A percentile compares a stretch with the other conserved stretches of the same genome.
Conservation (phyloP, 2,797 vertebrate genomes). For the Spinus olivaceus region DNA sequence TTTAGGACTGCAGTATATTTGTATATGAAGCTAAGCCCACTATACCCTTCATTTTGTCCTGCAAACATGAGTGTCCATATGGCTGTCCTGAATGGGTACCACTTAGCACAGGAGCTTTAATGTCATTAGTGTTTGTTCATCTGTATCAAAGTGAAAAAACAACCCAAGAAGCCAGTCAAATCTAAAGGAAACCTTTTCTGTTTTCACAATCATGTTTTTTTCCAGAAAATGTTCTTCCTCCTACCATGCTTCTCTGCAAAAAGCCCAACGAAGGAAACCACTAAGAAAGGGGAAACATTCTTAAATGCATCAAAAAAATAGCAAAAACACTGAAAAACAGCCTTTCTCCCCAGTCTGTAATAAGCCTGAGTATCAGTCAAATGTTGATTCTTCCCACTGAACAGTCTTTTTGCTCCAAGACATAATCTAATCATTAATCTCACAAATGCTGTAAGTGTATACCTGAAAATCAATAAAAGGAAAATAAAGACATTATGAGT, state of each 20-base stretch:
- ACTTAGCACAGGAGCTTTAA: neutral
- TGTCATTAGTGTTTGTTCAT: neutral
- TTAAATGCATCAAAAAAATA: neutral
- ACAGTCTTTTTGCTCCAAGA: neutral
- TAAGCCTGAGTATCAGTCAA: neutral
- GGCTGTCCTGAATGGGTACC: neutral
- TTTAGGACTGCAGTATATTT: neutral
- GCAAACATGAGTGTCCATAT: neutral
- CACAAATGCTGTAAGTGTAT: neutral
- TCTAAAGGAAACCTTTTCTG: neutral
- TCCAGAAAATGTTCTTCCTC: neutral
- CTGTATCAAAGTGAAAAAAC: neutral
- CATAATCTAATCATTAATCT: neutral
- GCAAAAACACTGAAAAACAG: neutral
- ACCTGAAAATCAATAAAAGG: slow-evolving; percentile 23
- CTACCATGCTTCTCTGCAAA: neutral
- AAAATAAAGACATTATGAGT: neutral
- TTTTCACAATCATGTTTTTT: neutral
- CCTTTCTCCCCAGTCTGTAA: neutral
- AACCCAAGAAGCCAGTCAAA: neutral
- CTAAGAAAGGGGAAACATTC: neutral
- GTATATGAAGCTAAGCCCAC: neutral
- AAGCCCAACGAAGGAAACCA: neutral
- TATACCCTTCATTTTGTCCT: neutral
- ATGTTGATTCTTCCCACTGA: neutral